Conservation (phyloP, 37 sponge, comb jelly and placozoan genomes). For the Axinella damicornis region DNA sequence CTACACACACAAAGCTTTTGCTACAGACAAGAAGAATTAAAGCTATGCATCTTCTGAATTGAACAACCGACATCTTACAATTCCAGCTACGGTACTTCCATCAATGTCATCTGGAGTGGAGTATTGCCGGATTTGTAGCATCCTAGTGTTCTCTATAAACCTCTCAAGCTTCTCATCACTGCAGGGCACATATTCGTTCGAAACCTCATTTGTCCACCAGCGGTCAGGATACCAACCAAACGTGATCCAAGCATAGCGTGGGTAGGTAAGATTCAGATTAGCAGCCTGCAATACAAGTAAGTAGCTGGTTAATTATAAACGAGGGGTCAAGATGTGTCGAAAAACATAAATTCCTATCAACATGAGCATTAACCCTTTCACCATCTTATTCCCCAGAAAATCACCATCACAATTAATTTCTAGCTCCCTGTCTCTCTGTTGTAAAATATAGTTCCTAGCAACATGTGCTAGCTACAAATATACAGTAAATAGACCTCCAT, state of each 20-base stretch:
- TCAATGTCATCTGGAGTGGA: not conserved
- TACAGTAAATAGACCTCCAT: too few species aligned
- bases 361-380: too few species aligned
- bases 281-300: slow-evolving; percentile 7
- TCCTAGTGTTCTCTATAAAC: not conserved
- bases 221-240: slow-evolving; percentile 21
- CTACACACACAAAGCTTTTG: too few species aligned
- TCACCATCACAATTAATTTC: too few species aligned
- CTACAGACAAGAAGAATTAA: too few species aligned
- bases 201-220: slow-evolving; percentile 32
- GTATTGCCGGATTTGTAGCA: not conserved
- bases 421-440: too few species aligned
- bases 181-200: not conserved
- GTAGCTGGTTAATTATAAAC: not conserved
- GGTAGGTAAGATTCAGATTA: not conserved
- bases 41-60: too few species aligned
- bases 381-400: too few species aligned
- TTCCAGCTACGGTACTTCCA: not conserved
- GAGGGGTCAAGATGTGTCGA: too few species aligned
- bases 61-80: slow-evolving; percentile 1
- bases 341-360: too few species aligned
- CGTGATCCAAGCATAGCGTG: slow-evolving; percentile 44
- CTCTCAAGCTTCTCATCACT: not conserved
- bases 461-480: too few species aligned
- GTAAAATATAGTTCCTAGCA: too few species aligned